Percentiles rank a stretch among this genome's conserved stretches.
These are phyloP conservation scores for Odontamblyopus lacepedii DNA, from an alignment of 2,797 vertebrate species.

Conservation along the genomic window DNA sequence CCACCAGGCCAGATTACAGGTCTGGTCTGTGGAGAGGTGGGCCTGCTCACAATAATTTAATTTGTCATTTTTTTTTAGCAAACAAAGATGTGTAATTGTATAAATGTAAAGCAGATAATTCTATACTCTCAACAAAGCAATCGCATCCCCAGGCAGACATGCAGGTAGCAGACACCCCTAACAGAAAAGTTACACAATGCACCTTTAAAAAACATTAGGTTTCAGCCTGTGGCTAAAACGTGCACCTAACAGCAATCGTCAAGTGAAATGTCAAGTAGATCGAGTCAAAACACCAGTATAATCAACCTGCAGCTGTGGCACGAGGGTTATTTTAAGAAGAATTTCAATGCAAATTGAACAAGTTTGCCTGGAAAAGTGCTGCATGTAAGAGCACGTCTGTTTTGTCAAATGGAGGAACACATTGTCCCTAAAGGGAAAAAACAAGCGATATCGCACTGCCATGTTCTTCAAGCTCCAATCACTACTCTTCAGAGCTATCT, in stretches of 20 bases:
- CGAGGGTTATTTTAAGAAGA: slow-evolving; percentile 39
- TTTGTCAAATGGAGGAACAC: slow-evolving; percentile 44
- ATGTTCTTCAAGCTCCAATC: slow-evolving; percentile 11
- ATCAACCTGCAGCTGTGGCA: slow-evolving; percentile 25
- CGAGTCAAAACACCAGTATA: slow-evolving; percentile 23
- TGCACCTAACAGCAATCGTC: slow-evolving; percentile 8
- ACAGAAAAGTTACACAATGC: neutral
- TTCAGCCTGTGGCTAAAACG: slow-evolving; percentile 10
- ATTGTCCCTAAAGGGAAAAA: slow-evolving; percentile 43
- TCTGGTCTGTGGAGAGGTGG: too few species aligned
- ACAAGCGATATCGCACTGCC: slow-evolving; percentile 45
- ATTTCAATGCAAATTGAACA: slow-evolving; percentile 34
- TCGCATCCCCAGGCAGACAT: too few species aligned
- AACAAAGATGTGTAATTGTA: too few species aligned
- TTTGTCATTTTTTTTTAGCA: too few species aligned
- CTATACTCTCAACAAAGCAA: too few species aligned
- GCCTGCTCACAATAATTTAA: too few species aligned
- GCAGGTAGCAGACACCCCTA: too few species aligned
- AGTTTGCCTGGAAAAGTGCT: slow-evolving; percentile 20
- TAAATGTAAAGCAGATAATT: too few species aligned
- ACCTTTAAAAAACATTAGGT: slow-evolving; percentile 4
- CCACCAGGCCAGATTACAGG: too few species aligned
- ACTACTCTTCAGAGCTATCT: slow-evolving; percentile 21
- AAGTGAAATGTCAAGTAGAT: slow-evolving; percentile 15
- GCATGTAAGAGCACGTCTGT: slow-evolving; percentile 55